Conservation (phyloP, 2,113 vertebrate species). For the Tinamus guttatus region DNA sequence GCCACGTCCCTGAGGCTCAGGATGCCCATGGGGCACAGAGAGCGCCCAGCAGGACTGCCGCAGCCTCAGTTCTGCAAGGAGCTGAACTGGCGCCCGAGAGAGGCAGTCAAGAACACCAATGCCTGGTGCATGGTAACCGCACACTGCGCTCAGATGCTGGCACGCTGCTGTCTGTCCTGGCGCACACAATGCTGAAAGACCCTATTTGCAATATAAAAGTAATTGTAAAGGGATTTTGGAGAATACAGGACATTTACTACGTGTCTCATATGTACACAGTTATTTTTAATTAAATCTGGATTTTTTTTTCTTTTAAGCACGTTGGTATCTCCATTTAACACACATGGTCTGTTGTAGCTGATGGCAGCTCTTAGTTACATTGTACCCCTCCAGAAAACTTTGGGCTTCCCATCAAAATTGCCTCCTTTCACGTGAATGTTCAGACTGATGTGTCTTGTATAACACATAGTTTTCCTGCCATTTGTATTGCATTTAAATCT, state of each 20-base stretch:
- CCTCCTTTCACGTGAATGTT: constrained; percentile 16
- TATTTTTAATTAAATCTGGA: constrained; percentile 51
- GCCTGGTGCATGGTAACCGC: neutral
- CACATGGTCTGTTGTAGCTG: neutral
- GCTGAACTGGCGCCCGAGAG: too few species aligned
- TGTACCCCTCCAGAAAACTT: neutral
- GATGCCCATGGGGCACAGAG: too few species aligned
- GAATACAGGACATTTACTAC: neutral
- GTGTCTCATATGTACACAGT: neutral
- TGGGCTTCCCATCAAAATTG: constrained; percentile 5
- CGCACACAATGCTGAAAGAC: neutral
- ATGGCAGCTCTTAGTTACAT: neutral
- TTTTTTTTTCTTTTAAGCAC: neutral
- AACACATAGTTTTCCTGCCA: constrained; percentile 10
- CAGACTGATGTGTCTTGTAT: constrained; percentile 9
- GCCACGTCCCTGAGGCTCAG: too few species aligned
- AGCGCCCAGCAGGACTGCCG: too few species aligned
- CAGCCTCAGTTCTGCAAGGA: too few species aligned
- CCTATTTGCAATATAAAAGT: neutral
- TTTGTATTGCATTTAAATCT: constrained; percentile 38
- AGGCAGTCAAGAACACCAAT: neutral
- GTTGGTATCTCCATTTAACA: neutral
- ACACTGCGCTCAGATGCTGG: neutral
- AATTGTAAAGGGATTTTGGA: neutral
- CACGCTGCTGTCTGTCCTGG: neutral